A percentile compares a stretch with the other conserved stretches of the same genome.
These are phyloP conservation scores for Esperia sulphurella DNA, from an alignment of 2,888 invertebrate species.

Conservation along the genomic window DNA sequence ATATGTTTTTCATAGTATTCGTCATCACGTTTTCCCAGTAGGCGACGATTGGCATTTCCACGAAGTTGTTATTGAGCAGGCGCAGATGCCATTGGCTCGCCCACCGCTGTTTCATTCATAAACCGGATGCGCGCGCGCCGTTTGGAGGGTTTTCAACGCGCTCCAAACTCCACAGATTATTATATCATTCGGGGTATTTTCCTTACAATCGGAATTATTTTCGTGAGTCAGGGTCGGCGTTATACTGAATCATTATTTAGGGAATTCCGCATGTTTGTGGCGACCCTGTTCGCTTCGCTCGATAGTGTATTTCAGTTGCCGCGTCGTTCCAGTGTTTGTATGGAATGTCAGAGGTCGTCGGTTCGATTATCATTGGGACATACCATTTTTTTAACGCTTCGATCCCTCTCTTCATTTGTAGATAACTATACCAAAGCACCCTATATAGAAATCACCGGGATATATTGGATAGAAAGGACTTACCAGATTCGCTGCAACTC, in stretches of 20 bases:
- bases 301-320: no score
- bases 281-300: not conserved
- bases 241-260: not conserved
- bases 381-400: no score
- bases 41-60: not conserved
- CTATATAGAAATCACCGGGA: no score
- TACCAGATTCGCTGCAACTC: no score
- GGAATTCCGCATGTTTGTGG: not conserved
- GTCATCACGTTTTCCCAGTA: not conserved
- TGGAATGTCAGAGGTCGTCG: no score
- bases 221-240: not conserved
- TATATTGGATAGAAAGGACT: no score
- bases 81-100: not conserved
- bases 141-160: conserved; percentile 2
- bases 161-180: no score
- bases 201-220: not conserved
- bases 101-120: conserved; percentile 9
- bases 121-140: conserved; percentile 1
- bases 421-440: no score
- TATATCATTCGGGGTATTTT: conserved; percentile 3
- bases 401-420: no score
- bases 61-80: not conserved
- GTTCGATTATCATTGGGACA: no score
- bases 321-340: no score
- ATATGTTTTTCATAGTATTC: not conserved